A percentile compares a stretch with the other conserved stretches of the same genome.
Evolutionary conservation across 2,888 invertebrate species (phyloP).

Genomic region (Melikaiella ostensackeni): DNA sequence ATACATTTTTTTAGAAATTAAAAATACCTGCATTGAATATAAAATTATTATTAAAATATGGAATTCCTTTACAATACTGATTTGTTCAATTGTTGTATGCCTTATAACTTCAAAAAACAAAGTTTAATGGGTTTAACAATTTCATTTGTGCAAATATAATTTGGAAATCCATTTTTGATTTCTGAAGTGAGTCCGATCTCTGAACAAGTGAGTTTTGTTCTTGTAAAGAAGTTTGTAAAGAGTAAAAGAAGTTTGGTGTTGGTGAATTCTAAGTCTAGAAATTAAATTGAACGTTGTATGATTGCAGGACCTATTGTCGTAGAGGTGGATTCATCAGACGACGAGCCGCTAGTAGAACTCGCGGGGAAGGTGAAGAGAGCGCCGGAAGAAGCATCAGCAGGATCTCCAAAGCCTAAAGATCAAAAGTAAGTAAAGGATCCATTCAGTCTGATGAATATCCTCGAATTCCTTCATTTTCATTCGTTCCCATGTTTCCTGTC

Average conservation of each 20-base stretch:
- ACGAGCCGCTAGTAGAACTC: constrained; percentile 87
- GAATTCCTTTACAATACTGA: neutral
- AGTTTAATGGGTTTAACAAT: too few relatives aligned
- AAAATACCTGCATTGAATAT: too few relatives aligned
- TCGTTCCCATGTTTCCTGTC: too few relatives aligned
- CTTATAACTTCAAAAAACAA: too few relatives aligned
- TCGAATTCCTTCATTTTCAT: too few relatives aligned
- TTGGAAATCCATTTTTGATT: too few relatives aligned
- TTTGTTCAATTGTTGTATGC: too few relatives aligned
- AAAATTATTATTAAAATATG: too few relatives aligned
- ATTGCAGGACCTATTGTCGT: constrained; percentile 78
- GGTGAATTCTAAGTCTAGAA: neutral
- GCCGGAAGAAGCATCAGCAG: constrained; percentile 70
- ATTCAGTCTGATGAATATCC: too few relatives aligned
- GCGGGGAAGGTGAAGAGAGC: constrained; percentile 82
- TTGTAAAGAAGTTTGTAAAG: neutral
- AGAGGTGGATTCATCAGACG: constrained; percentile 87
- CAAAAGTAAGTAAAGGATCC: constrained; percentile 68
- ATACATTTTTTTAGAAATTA: too few relatives aligned
- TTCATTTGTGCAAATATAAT: too few relatives aligned
- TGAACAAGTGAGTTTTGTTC: constrained; percentile 38
- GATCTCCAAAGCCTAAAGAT: constrained; percentile 76
- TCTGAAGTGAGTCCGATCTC: neutral
- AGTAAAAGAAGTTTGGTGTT: neutral
- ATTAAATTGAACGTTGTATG: constrained; percentile 6